Base-by-base conservation (phyloP, 2,888 invertebrate species). In the Tetheella fluctuosa region DNA sequence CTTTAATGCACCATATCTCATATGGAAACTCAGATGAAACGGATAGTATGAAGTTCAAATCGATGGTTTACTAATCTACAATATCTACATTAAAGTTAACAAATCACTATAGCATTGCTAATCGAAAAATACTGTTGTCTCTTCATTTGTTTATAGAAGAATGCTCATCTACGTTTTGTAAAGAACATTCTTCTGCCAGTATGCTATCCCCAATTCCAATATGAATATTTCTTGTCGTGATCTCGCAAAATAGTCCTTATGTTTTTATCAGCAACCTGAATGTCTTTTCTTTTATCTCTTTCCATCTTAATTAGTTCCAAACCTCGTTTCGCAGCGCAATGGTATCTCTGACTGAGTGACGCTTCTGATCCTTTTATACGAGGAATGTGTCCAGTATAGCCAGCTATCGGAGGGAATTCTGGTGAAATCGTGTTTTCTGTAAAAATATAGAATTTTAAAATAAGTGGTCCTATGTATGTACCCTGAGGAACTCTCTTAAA, bases 351-450 rank as follows among this genome's bases (percentile, higher is more conserved):
- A 62, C 95, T 95, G n/a, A 96, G 89, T 0, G 95, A 95, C 0
- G 95, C 94, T 80, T 96, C 95, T 0, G 94, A 94, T 15, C 95
- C 95, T 76, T 94, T 95, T 58, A 95, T 94, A 54, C 95, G 92
- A 4, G 96, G 96, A 64, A 96, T 96, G 79, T 96, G 96, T 4
- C 96, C 96, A 0, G 96, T 96, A 83, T 96, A 96, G 10, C 96
- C 96, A 0, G 96, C 95, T 72, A 96, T 96, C 17, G 96, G 96
- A 23, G 96, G 96, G 71, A 94, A 94, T 77, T 95, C 95, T 0
- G 95, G 94, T 8, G 95, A 95, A 80, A 94, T 93, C 66, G 94
- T 93, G 83, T 94, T 94, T 73, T 94, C 95, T 95, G 90, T 60
- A 91, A 88, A 62, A 65, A 56, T 59, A 56, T 52, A 58, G 20